Evolutionary conservation across 2,113 vertebrate species (phyloP).

Genomic region (Poeciliopsis prolifica): DNA sequence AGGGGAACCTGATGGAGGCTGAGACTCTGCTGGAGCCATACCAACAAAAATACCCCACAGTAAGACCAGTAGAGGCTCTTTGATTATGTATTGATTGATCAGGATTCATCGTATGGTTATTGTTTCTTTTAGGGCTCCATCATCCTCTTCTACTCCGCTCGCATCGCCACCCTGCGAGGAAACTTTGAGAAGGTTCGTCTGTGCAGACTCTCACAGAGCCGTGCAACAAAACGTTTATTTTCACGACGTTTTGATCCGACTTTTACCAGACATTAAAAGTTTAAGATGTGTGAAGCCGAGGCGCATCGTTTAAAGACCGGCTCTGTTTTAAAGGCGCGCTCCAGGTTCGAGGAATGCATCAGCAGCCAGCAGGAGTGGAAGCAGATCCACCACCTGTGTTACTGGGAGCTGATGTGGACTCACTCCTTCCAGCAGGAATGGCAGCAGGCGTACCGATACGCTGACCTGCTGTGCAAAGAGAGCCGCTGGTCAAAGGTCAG

Average conservation of each 20-base stretch:
- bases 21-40: conserved; percentile 91
- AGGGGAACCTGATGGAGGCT: conserved; percentile 90
- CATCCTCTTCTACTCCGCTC: conserved; percentile 92
- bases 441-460: conserved; percentile 89
- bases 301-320: rapidly evolving
- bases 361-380: conserved; percentile 92
- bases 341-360: conserved; percentile 88
- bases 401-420: conserved; percentile 99
- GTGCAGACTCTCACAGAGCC: no score
- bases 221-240: no score
- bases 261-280: background rate
- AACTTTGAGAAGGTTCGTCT: conserved; percentile 83
- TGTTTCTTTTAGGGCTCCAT: conserved; percentile 85
- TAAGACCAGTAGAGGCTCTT: conserved; percentile 43
- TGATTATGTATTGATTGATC: background rate
- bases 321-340: conserved; percentile 75
- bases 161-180: conserved; percentile 88
- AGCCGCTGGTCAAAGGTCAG: conserved; percentile 97
- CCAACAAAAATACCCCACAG: conserved; percentile 90
- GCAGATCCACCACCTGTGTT: conserved; percentile 97
- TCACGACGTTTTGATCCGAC: no score
- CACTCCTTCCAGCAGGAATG: conserved; percentile 92
- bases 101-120: background rate
- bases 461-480: conserved; percentile 92
- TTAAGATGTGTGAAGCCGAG: background rate